Conservation (phyloP, 2,797 vertebrate genomes). For the Lithobates pipiens region DNA sequence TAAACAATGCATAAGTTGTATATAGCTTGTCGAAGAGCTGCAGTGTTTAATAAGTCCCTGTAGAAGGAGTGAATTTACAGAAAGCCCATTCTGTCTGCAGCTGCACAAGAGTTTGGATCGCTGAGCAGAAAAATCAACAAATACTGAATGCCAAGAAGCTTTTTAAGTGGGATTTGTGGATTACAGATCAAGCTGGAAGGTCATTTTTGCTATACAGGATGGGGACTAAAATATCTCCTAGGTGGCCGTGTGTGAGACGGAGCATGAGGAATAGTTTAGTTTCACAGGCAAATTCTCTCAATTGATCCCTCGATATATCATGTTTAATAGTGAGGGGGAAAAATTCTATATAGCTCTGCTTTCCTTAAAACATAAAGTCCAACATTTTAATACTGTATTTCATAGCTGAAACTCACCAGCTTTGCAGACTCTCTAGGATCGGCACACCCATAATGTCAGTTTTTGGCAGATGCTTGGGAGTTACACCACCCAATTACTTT, state of each 20-base stretch:
- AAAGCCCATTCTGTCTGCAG: constrained; percentile 49
- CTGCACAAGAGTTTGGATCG: constrained; percentile 47
- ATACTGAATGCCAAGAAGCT: constrained; percentile 53
- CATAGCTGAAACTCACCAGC: too few species aligned
- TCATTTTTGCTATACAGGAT: constrained; percentile 46
- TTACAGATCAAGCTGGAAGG: constrained; percentile 55
- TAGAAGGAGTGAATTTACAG: constrained; percentile 46
- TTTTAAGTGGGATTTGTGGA: constrained; percentile 62
- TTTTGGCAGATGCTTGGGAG: too few species aligned
- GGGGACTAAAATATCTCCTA: constrained; percentile 45
- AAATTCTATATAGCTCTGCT: not conserved
- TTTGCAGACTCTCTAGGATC: too few species aligned
- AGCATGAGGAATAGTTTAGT: constrained; percentile 34
- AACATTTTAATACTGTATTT: too few species aligned
- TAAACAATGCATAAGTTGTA: constrained; percentile 51
- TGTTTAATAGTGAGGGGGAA: constrained; percentile 24
- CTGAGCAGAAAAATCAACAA: constrained; percentile 55
- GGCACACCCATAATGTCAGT: too few species aligned
- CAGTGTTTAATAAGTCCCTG: constrained; percentile 54
- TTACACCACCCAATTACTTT: too few species aligned
- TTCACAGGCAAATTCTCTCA: constrained; percentile 26
- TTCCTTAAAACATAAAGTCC: too few species aligned
- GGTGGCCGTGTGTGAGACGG: constrained; percentile 37
- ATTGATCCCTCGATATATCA: constrained; percentile 23
- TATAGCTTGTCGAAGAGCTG: constrained; percentile 28